A percentile compares a stretch with the other conserved stretches of the same genome.
phyloP scores from a whole-genome alignment of 2,113 vertebrate genomes.

The Phainopepla nitens region DNA sequence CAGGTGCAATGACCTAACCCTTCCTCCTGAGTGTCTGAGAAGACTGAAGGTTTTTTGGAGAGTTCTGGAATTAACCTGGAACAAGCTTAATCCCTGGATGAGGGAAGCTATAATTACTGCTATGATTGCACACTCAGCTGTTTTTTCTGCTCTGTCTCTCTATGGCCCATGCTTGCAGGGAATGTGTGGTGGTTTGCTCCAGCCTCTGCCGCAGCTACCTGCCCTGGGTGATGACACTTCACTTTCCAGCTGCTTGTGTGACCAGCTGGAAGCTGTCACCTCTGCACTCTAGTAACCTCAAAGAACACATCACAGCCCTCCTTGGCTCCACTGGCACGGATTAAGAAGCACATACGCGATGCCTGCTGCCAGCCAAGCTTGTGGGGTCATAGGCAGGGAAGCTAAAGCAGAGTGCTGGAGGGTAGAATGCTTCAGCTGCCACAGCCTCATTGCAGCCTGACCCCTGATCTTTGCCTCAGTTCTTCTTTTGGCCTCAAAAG shows the following conservation, averaged over 20 bases:
- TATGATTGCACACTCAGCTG: neutral
- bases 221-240: neutral
- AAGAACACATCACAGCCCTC: neutral
- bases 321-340: accelerated
- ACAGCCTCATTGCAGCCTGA: neutral
- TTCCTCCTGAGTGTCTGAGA: neutral
- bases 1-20: neutral
- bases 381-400: neutral
- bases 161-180: neutral
- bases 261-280: neutral
- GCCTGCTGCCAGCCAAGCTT: neutral
- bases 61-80: neutral
- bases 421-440: neutral
- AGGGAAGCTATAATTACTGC: neutral
- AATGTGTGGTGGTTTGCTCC: neutral
- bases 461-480: constrained; percentile 16
- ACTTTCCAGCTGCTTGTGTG: neutral
- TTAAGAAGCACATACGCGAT: neutral
- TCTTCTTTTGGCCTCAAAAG: neutral
- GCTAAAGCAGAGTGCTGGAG: neutral
- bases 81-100: neutral
- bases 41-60: neutral
- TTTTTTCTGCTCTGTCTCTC: neutral
- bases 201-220: neutral
- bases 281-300: accelerated